Percentiles rank a stretch among this genome's conserved stretches.
Conservation (phyloP, 1,140 invertebrate genomes). For the Eriocheir sinensis region DNA sequence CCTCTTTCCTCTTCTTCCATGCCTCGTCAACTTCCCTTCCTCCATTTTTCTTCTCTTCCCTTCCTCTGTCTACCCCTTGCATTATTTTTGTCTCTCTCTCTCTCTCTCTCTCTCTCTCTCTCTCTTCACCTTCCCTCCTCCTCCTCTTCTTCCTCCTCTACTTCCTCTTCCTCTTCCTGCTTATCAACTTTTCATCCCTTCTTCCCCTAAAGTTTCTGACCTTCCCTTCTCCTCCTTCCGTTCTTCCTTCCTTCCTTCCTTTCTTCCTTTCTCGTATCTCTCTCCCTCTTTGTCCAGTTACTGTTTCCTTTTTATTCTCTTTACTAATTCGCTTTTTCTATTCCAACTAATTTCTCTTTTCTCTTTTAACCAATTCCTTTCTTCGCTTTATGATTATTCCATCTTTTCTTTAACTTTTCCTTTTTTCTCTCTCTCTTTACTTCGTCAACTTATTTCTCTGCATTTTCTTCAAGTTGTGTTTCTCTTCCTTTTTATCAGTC, state of each 20-base stretch:
- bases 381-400: not conserved
- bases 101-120: not conserved
- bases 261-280: not conserved
- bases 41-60: no score
- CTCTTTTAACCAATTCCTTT: not conserved
- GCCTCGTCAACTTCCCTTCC: no score
- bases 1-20: no score
- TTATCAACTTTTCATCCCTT: not conserved
- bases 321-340: no score
- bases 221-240: not conserved
- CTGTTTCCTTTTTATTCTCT: not conserved
- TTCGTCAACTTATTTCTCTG: no score
- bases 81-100: not conserved
- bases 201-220: not conserved
- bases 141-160: not conserved
- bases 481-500: not conserved
- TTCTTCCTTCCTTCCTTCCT: not conserved
- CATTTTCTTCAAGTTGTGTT: not conserved
- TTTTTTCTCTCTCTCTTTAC: not conserved
- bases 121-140: conserved; percentile 21
- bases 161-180: not conserved
- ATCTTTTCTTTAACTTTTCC: not conserved
- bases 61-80: not conserved
- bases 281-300: not conserved
- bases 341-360: not conserved